Evolutionary conservation across 2,797 vertebrate species (phyloP).

Genomic region (Notolabrus celidotus): DNA sequence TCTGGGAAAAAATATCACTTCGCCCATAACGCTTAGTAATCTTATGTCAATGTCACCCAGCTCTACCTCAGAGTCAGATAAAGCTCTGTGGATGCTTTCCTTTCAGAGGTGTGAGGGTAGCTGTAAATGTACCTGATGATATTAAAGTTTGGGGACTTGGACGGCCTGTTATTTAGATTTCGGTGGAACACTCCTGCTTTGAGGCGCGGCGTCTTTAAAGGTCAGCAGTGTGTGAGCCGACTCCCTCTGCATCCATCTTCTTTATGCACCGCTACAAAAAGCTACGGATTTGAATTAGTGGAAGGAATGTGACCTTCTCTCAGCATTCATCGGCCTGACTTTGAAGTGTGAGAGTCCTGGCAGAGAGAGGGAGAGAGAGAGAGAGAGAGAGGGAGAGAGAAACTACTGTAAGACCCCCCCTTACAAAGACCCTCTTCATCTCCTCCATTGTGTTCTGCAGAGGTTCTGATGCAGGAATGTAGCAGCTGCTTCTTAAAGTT

Average conservation of each 20-base stretch:
- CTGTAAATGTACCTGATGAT: too few relatives aligned
- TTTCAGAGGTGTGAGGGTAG: too few relatives aligned
- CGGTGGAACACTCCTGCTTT: neutral
- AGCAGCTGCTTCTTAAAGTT: conserved; percentile 22
- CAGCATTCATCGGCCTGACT: conserved; percentile 43
- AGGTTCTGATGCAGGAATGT: conserved; percentile 41
- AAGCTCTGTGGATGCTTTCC: too few relatives aligned
- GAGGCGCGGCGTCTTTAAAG: conserved; percentile 1
- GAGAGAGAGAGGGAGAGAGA: neutral
- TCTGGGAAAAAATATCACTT: too few relatives aligned
- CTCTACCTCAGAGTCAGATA: too few relatives aligned
- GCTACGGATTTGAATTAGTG: conserved; percentile 19
- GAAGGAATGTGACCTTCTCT: conserved; percentile 52
- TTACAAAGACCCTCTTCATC: conserved; percentile 59
- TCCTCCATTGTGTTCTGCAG: neutral
- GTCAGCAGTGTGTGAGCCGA: neutral
- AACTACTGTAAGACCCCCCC: neutral
- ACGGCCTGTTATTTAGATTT: neutral
- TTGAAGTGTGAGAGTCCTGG: conserved; percentile 50
- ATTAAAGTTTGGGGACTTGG: neutral
- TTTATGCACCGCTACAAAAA: conserved; percentile 2
- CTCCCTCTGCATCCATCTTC: neutral
- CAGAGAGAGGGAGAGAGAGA: neutral
- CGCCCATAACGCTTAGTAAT: too few relatives aligned
- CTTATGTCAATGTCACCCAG: too few relatives aligned